Percentiles rank a stretch among this genome's conserved stretches.
Evolutionary conservation across 2,797 vertebrate species (phyloP).

Genomic region (Cyclopterus lumpus): DNA sequence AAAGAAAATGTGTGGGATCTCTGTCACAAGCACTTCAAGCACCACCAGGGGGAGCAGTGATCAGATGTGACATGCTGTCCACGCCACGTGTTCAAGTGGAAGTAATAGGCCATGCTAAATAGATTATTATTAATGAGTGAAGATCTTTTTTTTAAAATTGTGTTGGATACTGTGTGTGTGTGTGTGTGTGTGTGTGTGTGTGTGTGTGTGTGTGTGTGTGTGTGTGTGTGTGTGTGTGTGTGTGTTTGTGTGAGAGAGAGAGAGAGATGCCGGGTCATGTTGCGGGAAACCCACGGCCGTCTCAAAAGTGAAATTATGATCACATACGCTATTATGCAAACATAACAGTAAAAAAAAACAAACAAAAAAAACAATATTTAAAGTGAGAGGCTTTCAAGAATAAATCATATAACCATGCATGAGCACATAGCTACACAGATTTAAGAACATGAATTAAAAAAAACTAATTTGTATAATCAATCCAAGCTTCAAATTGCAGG

Average conservation of each 20-base stretch:
- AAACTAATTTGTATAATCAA: slow-evolving; percentile 1
- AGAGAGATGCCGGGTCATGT: slow-evolving; percentile 7
- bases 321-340: neutral
- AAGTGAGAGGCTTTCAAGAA: neutral
- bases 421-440: neutral
- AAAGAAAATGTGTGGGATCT: neutral
- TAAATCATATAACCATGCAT: neutral
- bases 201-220: slow-evolving; percentile 2
- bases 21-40: neutral
- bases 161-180: neutral
- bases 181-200: neutral
- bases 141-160: neutral
- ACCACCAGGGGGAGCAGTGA: slow-evolving; percentile 75
- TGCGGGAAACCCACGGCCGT: neutral
- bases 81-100: neutral
- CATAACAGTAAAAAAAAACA: neutral
- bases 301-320: slow-evolving; percentile 30
- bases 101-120: neutral
- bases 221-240: neutral
- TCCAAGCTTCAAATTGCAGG: slow-evolving; percentile 2
- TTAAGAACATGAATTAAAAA: neutral
- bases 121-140: neutral
- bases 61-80: slow-evolving; percentile 11
- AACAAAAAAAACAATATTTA: neutral
- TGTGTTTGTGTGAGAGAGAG: slow-evolving; percentile 3